These are phyloP conservation scores for Merodon equestris DNA, from an alignment of 2,888 invertebrate genomes.

Conservation along the genomic window DNA sequence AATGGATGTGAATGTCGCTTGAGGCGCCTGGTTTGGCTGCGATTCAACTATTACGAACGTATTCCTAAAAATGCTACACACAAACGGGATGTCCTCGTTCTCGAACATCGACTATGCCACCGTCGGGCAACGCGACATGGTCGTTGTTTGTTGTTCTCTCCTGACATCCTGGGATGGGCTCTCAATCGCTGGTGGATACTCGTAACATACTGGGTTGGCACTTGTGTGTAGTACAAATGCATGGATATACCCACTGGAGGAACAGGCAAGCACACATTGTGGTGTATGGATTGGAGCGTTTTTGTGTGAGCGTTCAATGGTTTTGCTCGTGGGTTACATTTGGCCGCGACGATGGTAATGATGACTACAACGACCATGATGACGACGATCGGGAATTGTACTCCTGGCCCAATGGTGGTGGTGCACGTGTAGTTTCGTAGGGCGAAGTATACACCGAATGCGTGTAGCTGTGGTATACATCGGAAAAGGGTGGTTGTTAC, in stretches of 20 bases:
- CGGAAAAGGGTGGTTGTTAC: conserved; percentile 56
- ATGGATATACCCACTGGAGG: conserved; percentile 29
- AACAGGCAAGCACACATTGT: conserved; percentile 40
- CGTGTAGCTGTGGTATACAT: conserved; percentile 32
- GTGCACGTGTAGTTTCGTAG: conserved; percentile 38
- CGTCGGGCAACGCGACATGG: too few relatives aligned
- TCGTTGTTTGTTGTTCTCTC: neutral
- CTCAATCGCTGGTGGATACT: conserved; percentile 2
- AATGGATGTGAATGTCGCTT: conserved; percentile 69
- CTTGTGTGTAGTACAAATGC: neutral
- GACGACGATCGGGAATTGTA: conserved; percentile 34
- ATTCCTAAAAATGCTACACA: conserved; percentile 63
- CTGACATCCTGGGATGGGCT: conserved; percentile 55
- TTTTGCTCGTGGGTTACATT: conserved; percentile 59
- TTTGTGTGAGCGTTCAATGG: conserved; percentile 52
- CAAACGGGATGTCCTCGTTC: conserved; percentile 45
- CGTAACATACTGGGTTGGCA: too few relatives aligned
- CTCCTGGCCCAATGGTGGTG: conserved; percentile 2
- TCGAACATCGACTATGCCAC: conserved; percentile 24
- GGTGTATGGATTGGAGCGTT: conserved; percentile 57
- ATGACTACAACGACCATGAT: conserved; percentile 50
- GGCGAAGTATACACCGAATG: conserved; percentile 11
- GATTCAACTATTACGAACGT: conserved; percentile 69
- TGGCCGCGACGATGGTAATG: conserved; percentile 64
- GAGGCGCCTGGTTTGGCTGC: conserved; percentile 69